Evolutionary conservation across 1,140 invertebrate genomes (phyloP).

Genomic region (Bilobella aurantiaca): DNA sequence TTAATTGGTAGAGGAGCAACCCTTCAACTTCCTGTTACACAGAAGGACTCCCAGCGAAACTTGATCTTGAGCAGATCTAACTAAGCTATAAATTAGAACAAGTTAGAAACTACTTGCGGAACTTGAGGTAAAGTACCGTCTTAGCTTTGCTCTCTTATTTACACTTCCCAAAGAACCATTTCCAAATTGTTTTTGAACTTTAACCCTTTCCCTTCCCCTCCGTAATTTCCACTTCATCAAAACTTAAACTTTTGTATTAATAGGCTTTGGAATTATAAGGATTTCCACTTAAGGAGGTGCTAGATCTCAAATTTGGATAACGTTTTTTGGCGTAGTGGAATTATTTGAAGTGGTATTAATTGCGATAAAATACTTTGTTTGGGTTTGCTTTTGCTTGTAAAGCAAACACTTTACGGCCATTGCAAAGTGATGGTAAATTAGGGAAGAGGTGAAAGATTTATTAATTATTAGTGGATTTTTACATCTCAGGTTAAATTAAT

Average conservation of each 20-base stretch:
- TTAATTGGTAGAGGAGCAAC: neutral
- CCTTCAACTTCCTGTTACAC: neutral
- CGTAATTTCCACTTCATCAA: neutral
- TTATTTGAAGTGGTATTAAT: neutral
- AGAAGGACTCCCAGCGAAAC: neutral
- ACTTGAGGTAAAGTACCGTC: neutral
- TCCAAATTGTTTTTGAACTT: neutral
- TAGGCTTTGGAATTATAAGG: too few species aligned
- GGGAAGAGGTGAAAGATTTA: too few species aligned
- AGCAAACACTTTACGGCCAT: too few species aligned
- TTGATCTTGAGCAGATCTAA: neutral
- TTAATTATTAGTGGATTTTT: too few species aligned
- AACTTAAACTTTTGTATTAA: neutral
- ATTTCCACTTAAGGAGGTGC: too few species aligned
- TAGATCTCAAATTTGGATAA: too few species aligned
- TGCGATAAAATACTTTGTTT: too few species aligned
- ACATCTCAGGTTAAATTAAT: too few species aligned
- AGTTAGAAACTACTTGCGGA: conserved; percentile 1
- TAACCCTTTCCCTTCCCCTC: neutral
- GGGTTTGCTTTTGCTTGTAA: too few species aligned
- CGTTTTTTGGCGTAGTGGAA: too few species aligned
- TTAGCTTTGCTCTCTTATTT: neutral
- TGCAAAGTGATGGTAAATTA: too few species aligned
- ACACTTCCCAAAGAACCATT: too few species aligned
- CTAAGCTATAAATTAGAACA: conserved; percentile 5